Evolutionary conservation across 2,888 invertebrate genomes (phyloP), one percentile per base, ranked within the genome.

Genomic region (Smittia aterrima): DNA sequence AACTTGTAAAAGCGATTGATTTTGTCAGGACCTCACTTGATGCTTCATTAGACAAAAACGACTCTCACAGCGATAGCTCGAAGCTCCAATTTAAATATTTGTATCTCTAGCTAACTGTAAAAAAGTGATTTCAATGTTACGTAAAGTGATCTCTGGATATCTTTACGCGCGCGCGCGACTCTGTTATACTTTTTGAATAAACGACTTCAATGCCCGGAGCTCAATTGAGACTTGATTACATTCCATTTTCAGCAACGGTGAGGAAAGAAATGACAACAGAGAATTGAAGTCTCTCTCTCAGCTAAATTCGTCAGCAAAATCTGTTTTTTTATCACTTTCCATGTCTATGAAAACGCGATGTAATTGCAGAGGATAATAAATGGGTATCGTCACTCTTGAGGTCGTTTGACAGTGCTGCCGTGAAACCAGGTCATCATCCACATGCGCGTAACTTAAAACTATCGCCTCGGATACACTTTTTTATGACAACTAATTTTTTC

Each of bases 301-400:
- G 47, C 70, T 71, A 25, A 71, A 71, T 67, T 71, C 70, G 25
- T 54, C 70, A 71, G 16, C 67, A 38, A 1, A 67, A 11, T 9
- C n/a, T n/a, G n/a, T 27, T 68, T 71, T 71, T 71, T 71, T 71
- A 71, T 71, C 70, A 71, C 70, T 71, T 71, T 71, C 70, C 70
- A 54, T 71, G 54, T 71, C 70, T 53, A 53, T 22, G 66, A 27
- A 16, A 66, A 27, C 6, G 66, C 4, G n/a, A n/a, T 47, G 53
- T 71, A 71, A 71, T 71, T 71, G 70, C 70, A 71, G 70, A 47
- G 54, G 18, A 71, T 71, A 71, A 71, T 71, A 71, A 71, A 71
- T 71, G 54, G 70, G 70, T 71, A 71, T 71, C 70, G 70, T 71
- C 54, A 40, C 54, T 71, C 32, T 53, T 70, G 70, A 71, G 68